These are phyloP conservation scores for Pedicia rivosa DNA, from an alignment of 2,888 invertebrate species.

Conservation along the genomic window DNA sequence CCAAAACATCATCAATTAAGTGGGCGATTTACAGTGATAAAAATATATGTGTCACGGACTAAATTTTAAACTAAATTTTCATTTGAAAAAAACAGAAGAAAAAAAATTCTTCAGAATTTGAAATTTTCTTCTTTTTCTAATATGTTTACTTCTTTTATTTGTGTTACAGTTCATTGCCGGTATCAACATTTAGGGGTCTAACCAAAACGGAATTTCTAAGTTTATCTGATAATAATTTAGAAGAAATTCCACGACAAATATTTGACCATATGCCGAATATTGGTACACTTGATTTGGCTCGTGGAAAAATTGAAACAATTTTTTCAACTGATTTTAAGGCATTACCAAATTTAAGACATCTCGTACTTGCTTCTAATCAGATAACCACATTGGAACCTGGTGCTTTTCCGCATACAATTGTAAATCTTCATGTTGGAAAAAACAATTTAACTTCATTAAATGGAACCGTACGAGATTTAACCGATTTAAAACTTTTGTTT, in stretches of 20 bases:
- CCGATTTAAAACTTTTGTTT: conserved; percentile 59
- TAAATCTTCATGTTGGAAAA: conserved; percentile 55
- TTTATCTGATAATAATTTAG: conserved; percentile 62
- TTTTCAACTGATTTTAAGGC: conserved; percentile 62
- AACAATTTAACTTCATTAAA: conserved; percentile 58
- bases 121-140: neutral
- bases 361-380: conserved; percentile 59
- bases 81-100: too few species aligned
- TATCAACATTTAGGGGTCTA: conserved; percentile 58
- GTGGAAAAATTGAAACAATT: conserved; percentile 61
- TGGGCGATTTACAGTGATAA: too few species aligned
- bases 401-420: conserved; percentile 50
- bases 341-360: conserved; percentile 44
- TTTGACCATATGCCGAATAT: conserved; percentile 60
- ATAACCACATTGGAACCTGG: conserved; percentile 56
- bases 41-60: too few species aligned
- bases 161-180: conserved; percentile 53
- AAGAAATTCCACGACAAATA: conserved; percentile 58
- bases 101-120: too few species aligned
- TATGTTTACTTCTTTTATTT: too few species aligned
- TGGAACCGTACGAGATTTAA: conserved; percentile 57
- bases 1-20: too few species aligned
- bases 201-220: conserved; percentile 59
- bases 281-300: conserved; percentile 64
- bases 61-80: too few species aligned